phyloP scores from a whole-genome alignment of 2,113 vertebrate genomes.

The Amazona guildingii region DNA sequence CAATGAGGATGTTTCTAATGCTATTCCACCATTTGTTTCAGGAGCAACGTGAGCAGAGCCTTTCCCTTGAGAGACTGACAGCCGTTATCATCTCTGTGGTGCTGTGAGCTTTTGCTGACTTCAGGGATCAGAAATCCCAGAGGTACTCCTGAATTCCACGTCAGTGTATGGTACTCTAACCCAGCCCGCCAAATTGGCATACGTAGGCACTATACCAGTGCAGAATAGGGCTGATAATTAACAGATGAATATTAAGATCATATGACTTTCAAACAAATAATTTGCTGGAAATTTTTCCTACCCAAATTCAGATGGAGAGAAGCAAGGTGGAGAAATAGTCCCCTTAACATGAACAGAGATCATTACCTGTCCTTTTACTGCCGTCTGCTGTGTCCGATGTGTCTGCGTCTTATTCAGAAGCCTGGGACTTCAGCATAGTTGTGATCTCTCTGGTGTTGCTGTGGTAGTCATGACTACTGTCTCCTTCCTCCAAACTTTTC shows the following conservation, averaged over 20 bases:
- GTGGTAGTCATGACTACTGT: background rate
- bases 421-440: background rate
- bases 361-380: background rate
- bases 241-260: background rate
- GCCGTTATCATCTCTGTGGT: slow-evolving; percentile 9
- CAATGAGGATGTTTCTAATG: background rate
- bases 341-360: background rate
- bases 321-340: background rate
- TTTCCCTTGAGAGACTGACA: slow-evolving; percentile 33
- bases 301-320: background rate
- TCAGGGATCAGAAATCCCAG: slow-evolving; percentile 24
- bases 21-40: slow-evolving; percentile 24
- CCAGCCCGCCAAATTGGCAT: background rate
- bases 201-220: background rate
- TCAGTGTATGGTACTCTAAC: background rate
- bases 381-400: background rate
- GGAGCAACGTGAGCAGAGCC: background rate
- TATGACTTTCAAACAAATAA: background rate
- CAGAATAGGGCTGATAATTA: background rate
- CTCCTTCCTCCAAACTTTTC: background rate
- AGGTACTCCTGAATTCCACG: background rate
- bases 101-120: slow-evolving; percentile 21
- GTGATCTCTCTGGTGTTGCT: background rate
- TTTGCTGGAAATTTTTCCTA: background rate
- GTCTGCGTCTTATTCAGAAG: background rate